phyloP scores from a whole-genome alignment of 2,888 invertebrate species.

The Coronaproctus castanopsis region DNA sequence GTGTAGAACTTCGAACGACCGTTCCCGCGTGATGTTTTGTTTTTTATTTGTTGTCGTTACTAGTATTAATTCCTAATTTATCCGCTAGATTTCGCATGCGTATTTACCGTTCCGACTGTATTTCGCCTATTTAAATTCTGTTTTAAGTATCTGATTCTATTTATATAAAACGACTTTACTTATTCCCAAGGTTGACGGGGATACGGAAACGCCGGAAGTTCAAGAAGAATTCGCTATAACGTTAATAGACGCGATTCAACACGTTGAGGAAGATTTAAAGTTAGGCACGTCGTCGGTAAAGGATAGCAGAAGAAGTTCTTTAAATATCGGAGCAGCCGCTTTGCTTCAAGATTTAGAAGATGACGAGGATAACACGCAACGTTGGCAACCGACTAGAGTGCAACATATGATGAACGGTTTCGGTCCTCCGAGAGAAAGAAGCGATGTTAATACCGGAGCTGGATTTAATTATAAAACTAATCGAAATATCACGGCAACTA shows the following conservation, averaged over 20 bases:
- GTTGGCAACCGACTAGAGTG: not conserved
- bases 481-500: too few species aligned
- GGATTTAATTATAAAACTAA: too few species aligned
- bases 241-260: constrained; percentile 45
- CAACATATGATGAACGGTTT: constrained; percentile 14
- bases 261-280: constrained; percentile 20
- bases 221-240: constrained; percentile 54
- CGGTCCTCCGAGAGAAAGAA: constrained; percentile 16
- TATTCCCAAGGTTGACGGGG: constrained; percentile 51
- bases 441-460: too few species aligned
- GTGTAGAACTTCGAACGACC: too few species aligned
- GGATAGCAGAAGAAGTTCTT: not conserved
- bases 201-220: constrained; percentile 57
- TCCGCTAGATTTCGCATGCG: too few species aligned
- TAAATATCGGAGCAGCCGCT: constrained; percentile 9
- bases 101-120: too few species aligned
- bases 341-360: constrained; percentile 13
- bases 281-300: not conserved
- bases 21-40: too few species aligned
- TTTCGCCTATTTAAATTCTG: too few species aligned
- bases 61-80: too few species aligned
- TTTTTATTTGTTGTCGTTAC: too few species aligned
- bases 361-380: constrained; percentile 5
- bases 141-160: too few species aligned
- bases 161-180: too few species aligned